These are phyloP conservation scores for Drosophila meridiana DNA, from an alignment of 2,888 invertebrate genomes.

Conservation along the genomic window DNA sequence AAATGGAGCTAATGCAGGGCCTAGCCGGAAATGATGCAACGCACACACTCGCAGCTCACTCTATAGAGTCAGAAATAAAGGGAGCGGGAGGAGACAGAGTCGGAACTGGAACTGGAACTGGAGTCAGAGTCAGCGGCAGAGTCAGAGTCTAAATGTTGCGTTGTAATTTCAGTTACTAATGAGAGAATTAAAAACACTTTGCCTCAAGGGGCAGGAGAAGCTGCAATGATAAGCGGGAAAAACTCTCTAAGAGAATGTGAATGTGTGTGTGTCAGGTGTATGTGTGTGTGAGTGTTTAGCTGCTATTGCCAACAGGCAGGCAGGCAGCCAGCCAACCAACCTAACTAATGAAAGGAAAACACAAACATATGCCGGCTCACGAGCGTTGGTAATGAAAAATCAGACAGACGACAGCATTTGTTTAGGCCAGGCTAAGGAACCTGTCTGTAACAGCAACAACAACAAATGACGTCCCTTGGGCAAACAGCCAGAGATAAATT, in stretches of 20 bases:
- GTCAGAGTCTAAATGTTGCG: constrained; percentile 46
- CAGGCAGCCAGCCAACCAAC: constrained; percentile 2
- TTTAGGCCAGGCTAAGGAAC: constrained; percentile 65
- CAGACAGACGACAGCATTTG: constrained; percentile 63
- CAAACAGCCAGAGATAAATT: constrained; percentile 74
- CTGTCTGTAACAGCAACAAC: constrained; percentile 54
- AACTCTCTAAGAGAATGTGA: constrained; percentile 5
- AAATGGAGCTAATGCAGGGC: constrained; percentile 18
- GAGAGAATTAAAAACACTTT: constrained; percentile 81
- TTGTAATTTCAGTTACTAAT: constrained; percentile 78
- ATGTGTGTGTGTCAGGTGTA: constrained; percentile 1
- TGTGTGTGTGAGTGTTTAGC: constrained; percentile 14
- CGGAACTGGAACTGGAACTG: background rate
- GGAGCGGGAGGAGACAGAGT: background rate
- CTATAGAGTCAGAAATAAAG: background rate
- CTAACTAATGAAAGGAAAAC: constrained; percentile 75
- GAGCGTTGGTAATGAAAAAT: constrained; percentile 70
- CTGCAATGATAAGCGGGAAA: constrained; percentile 48
- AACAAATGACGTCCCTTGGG: constrained; percentile 47
- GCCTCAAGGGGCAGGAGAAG: constrained; percentile 33
- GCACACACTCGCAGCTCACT: background rate
- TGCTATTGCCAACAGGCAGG: constrained; percentile 19
- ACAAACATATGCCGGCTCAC: constrained; percentile 37
- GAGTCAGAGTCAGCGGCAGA: background rate
- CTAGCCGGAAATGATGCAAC: constrained; percentile 17